Percentiles rank a stretch among this genome's conserved stretches.
Conservation (phyloP, 2,888 invertebrate genomes). For the Cheilosia pagana region DNA sequence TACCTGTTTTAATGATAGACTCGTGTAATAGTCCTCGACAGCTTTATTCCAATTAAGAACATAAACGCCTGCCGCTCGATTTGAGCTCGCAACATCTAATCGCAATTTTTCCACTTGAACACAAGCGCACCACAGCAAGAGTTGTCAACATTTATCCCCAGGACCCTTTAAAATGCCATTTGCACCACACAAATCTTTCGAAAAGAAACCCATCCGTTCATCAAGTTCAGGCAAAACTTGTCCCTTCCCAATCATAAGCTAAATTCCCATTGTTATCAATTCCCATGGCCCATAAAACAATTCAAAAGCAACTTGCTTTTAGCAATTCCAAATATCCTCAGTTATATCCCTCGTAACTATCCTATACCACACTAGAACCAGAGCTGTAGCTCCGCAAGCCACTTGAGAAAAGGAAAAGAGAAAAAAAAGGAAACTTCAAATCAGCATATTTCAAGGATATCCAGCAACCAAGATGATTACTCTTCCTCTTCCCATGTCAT, state of each 20-base stretch:
- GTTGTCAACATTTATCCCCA: constrained; percentile 33
- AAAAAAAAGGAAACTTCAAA: constrained; percentile 49
- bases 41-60: too few species aligned
- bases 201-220: not conserved
- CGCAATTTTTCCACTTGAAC: not conserved
- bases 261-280: constrained; percentile 48
- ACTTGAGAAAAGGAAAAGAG: not conserved
- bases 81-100: too few species aligned
- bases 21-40: too few species aligned
- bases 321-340: constrained; percentile 39
- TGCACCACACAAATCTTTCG: constrained; percentile 5
- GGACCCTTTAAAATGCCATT: constrained; percentile 49
- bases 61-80: too few species aligned
- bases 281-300: constrained; percentile 59
- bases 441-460: constrained; percentile 68
- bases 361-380: constrained; percentile 10
- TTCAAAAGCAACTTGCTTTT: constrained; percentile 53
- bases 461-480: constrained; percentile 61
- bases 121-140: constrained; percentile 9
- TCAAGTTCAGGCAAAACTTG: not conserved
- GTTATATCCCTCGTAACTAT: constrained; percentile 43
- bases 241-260: constrained; percentile 3
- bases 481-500: constrained; percentile 54
- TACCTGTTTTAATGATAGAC: too few species aligned
- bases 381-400: constrained; percentile 14